A percentile compares a stretch with the other conserved stretches of the same genome.
These are phyloP conservation scores for Cremastobaeus sp. DNA, from an alignment of 2,888 invertebrate genomes.

Conservation along the genomic window DNA sequence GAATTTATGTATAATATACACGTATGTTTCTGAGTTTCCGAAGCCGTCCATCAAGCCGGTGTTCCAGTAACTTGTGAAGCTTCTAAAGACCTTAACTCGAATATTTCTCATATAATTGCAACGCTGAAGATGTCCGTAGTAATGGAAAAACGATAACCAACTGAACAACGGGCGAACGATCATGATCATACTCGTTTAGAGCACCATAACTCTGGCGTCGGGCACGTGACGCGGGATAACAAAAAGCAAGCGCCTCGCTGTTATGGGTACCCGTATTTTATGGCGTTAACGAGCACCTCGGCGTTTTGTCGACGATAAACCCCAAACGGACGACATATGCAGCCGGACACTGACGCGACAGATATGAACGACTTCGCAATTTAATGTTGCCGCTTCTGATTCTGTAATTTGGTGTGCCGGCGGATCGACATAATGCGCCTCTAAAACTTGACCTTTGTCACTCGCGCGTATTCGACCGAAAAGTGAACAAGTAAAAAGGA, in stretches of 20 bases:
- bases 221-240: conserved; percentile 62
- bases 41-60: no score
- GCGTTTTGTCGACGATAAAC: conserved; percentile 74
- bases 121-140: no score
- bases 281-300: conserved; percentile 72
- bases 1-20: no score
- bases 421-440: conserved; percentile 32
- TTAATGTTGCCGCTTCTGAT: conserved; percentile 37
- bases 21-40: no score
- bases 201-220: conserved; percentile 67
- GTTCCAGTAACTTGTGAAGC: no score
- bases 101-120: no score
- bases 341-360: conserved; percentile 38
- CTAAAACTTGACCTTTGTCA: no score
- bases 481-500: no score
- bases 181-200: conserved; percentile 74
- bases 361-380: conserved; percentile 45
- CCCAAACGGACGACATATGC: conserved; percentile 55
- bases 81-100: no score
- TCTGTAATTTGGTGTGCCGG: conserved; percentile 31
- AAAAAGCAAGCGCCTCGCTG: conserved; percentile 69
- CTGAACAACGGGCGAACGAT: conserved; percentile 30
- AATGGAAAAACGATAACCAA: no score
- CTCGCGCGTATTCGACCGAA: no score
- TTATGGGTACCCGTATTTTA: conserved; percentile 74